A percentile compares a stretch with the other conserved stretches of the same genome.
Conservation (phyloP, 2,113 vertebrate genomes). For the Dascyllus trimaculatus region DNA sequence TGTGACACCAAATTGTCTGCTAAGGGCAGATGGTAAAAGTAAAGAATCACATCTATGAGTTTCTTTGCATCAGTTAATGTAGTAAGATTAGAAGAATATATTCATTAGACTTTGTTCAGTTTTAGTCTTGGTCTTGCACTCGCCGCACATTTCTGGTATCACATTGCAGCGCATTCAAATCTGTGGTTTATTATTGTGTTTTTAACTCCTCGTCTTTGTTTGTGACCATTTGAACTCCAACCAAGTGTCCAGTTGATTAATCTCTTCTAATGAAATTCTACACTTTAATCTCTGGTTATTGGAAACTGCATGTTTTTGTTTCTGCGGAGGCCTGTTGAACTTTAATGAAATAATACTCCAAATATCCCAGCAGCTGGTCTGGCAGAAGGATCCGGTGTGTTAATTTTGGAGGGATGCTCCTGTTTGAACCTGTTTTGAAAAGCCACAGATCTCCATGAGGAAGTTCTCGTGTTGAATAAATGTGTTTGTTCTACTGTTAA, state of each 20-base stretch:
- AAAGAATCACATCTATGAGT: background rate
- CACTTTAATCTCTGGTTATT: slow-evolving; percentile 38
- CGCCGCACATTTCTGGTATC: background rate
- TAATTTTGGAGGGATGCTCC: slow-evolving; percentile 63
- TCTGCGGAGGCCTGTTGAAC: slow-evolving; percentile 34
- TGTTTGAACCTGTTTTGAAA: slow-evolving; percentile 63
- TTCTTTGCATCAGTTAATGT: background rate
- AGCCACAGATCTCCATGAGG: slow-evolving; percentile 26
- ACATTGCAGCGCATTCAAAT: background rate
- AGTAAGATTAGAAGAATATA: too few species aligned
- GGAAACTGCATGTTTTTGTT: slow-evolving; percentile 40
- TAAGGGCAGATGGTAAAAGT: background rate
- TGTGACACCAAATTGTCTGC: background rate
- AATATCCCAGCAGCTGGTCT: slow-evolving; percentile 48
- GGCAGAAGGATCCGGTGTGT: slow-evolving; percentile 42
- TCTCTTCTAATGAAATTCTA: slow-evolving; percentile 15
- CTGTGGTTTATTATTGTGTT: slow-evolving; percentile 20
- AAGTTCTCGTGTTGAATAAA: slow-evolving; percentile 24
- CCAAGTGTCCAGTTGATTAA: background rate
- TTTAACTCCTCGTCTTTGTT: slow-evolving; percentile 22
- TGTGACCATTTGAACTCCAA: slow-evolving; percentile 27
- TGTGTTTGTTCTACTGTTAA: slow-evolving; percentile 21
- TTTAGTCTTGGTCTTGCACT: too few species aligned
- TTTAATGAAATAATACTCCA: slow-evolving; percentile 55
- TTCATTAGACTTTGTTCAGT: too few species aligned